Percentiles rank a stretch among this genome's conserved stretches.
phyloP scores from a whole-genome alignment of 2,797 vertebrate genomes.

The Argya squamiceps region DNA sequence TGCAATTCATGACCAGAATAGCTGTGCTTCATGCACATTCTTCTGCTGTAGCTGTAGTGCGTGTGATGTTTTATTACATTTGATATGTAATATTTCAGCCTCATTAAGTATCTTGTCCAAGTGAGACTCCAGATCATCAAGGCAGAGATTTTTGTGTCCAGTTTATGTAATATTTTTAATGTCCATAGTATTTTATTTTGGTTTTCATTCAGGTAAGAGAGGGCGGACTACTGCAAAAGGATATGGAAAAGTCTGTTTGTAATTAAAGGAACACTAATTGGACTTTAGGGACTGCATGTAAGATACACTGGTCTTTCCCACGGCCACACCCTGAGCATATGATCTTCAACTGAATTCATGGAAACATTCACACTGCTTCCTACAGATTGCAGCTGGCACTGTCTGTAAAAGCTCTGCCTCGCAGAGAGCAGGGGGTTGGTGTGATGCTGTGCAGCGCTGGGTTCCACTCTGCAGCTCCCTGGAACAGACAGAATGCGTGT shows the following conservation, averaged over 20 bases:
- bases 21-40: neutral
- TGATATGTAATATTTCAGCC: neutral
- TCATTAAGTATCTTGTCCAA: neutral
- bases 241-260: slow-evolving; percentile 59
- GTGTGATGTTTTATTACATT: neutral
- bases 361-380: slow-evolving; percentile 34
- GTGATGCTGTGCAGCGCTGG: neutral
- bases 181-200: neutral
- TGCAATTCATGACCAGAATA: neutral
- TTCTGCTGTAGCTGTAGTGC: neutral
- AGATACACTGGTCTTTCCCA: slow-evolving; percentile 57
- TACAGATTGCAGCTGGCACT: slow-evolving; percentile 48
- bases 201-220: slow-evolving; percentile 42
- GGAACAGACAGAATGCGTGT: neutral
- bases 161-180: neutral
- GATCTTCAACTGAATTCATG: slow-evolving; percentile 55
- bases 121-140: neutral
- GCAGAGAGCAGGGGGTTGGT: neutral
- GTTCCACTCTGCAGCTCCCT: neutral
- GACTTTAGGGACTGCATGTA: slow-evolving; percentile 38
- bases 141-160: neutral
- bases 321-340: slow-evolving; percentile 53
- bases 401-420: neutral
- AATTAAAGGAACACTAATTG: slow-evolving; percentile 61
- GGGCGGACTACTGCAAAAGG: slow-evolving; percentile 36